Evolutionary conservation across 2,797 vertebrate species (phyloP).

Genomic region (Melanotaenia trifasciata): DNA sequence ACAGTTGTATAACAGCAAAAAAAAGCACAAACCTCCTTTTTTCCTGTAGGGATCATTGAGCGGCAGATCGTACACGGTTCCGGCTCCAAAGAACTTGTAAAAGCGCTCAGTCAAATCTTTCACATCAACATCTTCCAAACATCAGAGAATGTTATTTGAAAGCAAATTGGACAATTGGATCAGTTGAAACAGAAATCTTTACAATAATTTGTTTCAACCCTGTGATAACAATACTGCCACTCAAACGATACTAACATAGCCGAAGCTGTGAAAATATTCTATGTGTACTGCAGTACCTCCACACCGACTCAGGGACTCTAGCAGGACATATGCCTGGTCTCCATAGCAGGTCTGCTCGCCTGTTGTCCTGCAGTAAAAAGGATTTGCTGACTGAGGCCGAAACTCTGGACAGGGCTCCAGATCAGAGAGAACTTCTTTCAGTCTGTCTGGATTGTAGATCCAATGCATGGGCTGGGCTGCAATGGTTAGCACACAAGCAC

Average conservation of each 20-base stretch:
- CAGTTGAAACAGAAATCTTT: too few relatives aligned
- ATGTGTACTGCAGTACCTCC: conserved; percentile 62
- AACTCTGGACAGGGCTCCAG: conserved; percentile 78
- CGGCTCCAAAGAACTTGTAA: conserved; percentile 76
- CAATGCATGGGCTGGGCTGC: conserved; percentile 82
- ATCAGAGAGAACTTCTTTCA: conserved; percentile 69
- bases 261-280: background rate
- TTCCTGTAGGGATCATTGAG: conserved; percentile 76
- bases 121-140: conserved; percentile 64
- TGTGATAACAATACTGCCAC: too few relatives aligned
- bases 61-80: conserved; percentile 76
- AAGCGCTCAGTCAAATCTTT: conserved; percentile 69
- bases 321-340: conserved; percentile 78
- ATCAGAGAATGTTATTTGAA: background rate
- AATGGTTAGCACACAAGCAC: conserved; percentile 1
- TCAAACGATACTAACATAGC: background rate
- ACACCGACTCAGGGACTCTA: conserved; percentile 76
- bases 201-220: too few relatives aligned
- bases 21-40: conserved; percentile 63
- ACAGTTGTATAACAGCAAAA: background rate
- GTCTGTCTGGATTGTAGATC: conserved; percentile 77
- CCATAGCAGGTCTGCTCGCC: conserved; percentile 82
- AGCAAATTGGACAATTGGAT: too few relatives aligned
- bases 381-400: conserved; percentile 76
- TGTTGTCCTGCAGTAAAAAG: conserved; percentile 74